Percentiles rank a stretch among this genome's conserved stretches.
These are phyloP conservation scores for Zeus faber DNA, from an alignment of 2,113 vertebrate species.

Conservation along the genomic window DNA sequence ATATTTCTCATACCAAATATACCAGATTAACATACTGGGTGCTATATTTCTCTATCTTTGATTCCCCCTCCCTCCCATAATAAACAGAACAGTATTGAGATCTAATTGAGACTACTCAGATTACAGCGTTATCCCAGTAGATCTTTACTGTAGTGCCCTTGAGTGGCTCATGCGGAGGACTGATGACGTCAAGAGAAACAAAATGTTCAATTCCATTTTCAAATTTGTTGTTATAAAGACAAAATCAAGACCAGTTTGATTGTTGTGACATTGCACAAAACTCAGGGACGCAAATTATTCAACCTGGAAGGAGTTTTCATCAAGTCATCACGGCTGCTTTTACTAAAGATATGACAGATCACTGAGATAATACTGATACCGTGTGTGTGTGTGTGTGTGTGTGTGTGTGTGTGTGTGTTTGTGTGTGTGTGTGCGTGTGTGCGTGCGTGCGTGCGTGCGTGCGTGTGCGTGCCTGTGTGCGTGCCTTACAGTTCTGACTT, in stretches of 20 bases:
- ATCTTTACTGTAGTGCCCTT: constrained; percentile 7
- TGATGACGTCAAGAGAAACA: too few relatives aligned
- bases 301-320: constrained; percentile 5
- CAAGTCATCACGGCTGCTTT: constrained; percentile 1
- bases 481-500: not conserved
- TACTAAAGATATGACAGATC: not conserved
- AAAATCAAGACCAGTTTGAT: too few relatives aligned
- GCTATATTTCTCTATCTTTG: too few relatives aligned
- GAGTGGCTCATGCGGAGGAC: constrained; percentile 11
- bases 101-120: constrained; percentile 1
- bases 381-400: not conserved
- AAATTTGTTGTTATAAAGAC: too few relatives aligned
- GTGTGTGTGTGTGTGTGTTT: not conserved
- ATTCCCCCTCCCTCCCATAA: too few relatives aligned
- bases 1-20: not conserved
- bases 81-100: not conserved
- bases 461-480: not conserved
- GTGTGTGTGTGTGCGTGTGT: not conserved
- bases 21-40: too few relatives aligned
- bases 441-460: too few relatives aligned
- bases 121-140: not conserved
- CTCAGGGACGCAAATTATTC: constrained; percentile 37
- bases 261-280: constrained; percentile 26
- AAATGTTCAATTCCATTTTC: too few relatives aligned
- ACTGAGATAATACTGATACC: not conserved